Evolutionary conservation across 1,140 invertebrate genomes (phyloP).

Genomic region (Ceratina calcarata): DNA sequence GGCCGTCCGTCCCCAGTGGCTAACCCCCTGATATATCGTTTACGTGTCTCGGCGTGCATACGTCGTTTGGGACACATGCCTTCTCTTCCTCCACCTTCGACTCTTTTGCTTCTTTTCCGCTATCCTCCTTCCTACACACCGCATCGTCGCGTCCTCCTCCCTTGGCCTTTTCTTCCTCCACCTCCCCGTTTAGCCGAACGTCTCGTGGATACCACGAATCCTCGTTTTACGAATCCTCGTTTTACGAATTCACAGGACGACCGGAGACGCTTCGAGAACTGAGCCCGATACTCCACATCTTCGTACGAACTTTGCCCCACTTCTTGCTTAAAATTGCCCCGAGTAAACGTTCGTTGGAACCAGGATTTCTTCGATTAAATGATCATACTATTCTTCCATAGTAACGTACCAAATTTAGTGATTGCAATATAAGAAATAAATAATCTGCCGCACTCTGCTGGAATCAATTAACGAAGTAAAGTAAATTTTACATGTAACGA

Average conservation of each 20-base stretch:
- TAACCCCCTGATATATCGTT: conserved; percentile 81
- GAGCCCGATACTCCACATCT: conserved; percentile 42
- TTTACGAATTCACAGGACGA: conserved; percentile 77
- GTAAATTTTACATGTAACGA: no score
- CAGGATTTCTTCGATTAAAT: background rate
- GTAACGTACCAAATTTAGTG: no score
- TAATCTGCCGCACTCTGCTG: no score
- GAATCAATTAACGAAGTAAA: no score
- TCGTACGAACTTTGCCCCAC: conserved; percentile 24
- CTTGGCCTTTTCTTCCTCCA: background rate
- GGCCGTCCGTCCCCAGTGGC: conserved; percentile 79
- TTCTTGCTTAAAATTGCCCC: background rate
- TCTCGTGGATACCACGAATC: conserved; percentile 67
- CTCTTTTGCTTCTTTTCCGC: conserved; percentile 25
- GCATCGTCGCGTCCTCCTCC: background rate
- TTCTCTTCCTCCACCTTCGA: conserved; percentile 60
- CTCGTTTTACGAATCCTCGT: conserved; percentile 77
- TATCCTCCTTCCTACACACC: conserved; percentile 33
- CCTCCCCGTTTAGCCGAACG: conserved; percentile 25
- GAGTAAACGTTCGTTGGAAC: background rate
- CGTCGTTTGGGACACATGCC: conserved; percentile 79
- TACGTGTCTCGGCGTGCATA: conserved; percentile 80
- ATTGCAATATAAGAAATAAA: no score
- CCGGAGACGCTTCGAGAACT: conserved; percentile 62
- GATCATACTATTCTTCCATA: no score